Base-by-base conservation (phyloP, 1,140 invertebrate genomes). In the Cecropterus lyciades region DNA sequence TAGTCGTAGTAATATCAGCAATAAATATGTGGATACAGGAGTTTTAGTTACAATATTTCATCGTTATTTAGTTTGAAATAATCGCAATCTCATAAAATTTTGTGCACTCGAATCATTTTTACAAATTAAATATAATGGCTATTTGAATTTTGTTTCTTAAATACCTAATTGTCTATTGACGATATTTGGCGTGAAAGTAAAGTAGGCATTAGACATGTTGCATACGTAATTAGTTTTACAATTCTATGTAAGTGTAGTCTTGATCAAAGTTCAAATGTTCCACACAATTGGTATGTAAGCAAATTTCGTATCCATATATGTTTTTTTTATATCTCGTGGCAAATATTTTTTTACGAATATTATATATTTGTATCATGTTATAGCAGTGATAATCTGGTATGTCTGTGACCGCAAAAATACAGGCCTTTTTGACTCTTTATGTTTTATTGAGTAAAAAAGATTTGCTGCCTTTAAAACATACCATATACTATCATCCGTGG, bases 261-360 rank as follows among this genome's bases (percentile, higher is more conserved):
- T 40, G 37, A 40, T 40, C 37, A 40, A 40, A 40, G 37, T 40
- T 40, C 37, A 40, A n/a, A n/a, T n/a, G n/a, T n/a, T n/a, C n/a
- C n/a, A n/a, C n/a, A n/a, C n/a, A 11, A 40, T 40, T 40, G 1
- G 37, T 40, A 11, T n/a, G 37, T 40, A n/a, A n/a, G 7, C 11
- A 13, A 33, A 33, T n/a, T 1, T 11, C 3, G 37, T n/a, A n/a
- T n/a, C n/a, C 11, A 11, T 40, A 40, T 3, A 11, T 9, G 1
- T 33, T 33, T 33, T 33, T 1, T 33, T 33, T 33, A 33, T 9
- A 33, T 1, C 30, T 33, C 9, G 9, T 33, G 30, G 1, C 1
- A 7, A n/a, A n/a, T n/a, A n/a, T n/a, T n/a, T n/a, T n/a, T n/a
- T n/a, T n/a, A n/a, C n/a, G n/a, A n/a, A n/a, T n/a, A n/a, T n/a